A percentile compares a stretch with the other conserved stretches of the same genome.
Evolutionary conservation across 1,140 invertebrate genomes (phyloP).

Genomic region (Trichogramma pretiosum): DNA sequence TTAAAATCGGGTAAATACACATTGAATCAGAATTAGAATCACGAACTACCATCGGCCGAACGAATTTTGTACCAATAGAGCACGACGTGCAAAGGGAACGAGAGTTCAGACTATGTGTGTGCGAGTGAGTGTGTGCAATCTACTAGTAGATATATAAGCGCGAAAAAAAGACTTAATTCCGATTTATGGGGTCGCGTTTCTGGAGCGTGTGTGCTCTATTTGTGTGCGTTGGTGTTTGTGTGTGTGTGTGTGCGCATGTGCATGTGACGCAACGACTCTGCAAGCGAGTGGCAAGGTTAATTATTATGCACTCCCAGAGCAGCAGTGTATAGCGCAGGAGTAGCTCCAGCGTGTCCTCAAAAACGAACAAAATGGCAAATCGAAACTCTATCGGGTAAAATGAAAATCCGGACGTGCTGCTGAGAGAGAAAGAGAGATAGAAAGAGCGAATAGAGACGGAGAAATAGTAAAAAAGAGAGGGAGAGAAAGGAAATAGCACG

Average conservation of each 20-base stretch:
- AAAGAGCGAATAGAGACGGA: too few species aligned
- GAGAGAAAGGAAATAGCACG: background rate
- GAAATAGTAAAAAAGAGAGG: background rate
- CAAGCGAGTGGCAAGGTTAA: conserved; percentile 8
- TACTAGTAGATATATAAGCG: background rate
- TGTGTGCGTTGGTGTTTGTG: too few species aligned
- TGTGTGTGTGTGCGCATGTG: too few species aligned
- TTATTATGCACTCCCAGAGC: conserved; percentile 16
- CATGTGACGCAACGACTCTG: conserved; percentile 10
- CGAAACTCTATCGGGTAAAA: conserved; percentile 13
- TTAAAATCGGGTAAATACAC: background rate
- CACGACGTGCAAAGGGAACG: background rate
- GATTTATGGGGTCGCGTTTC: conserved; percentile 15
- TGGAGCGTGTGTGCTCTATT: too few species aligned
- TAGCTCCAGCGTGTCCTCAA: too few species aligned
- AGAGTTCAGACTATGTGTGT: background rate
- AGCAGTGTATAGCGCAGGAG: background rate
- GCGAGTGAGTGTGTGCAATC: too few species aligned
- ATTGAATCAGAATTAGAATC: conserved; percentile 15
- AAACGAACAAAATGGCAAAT: conserved; percentile 13
- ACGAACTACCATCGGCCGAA: background rate
- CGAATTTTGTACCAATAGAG: conserved; percentile 1
- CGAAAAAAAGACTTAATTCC: conserved; percentile 14
- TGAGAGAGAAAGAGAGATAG: too few species aligned
- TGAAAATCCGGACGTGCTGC: conserved; percentile 11